Evolutionary conservation across 2,797 vertebrate genomes (phyloP).

Genomic region (Pangasius krempfi): DNA sequence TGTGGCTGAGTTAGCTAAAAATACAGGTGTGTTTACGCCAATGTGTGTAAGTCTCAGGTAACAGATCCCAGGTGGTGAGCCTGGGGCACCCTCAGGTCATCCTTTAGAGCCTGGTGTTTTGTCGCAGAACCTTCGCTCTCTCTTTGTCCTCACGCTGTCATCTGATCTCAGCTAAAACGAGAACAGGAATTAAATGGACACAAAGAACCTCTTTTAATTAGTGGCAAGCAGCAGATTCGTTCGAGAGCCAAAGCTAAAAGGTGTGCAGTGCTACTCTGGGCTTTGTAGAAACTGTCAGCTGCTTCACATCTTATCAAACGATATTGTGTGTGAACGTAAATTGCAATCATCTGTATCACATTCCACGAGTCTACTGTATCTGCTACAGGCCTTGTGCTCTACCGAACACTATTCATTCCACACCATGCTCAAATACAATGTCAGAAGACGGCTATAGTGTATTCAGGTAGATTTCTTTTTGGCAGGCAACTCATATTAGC

Average conservation of each 20-base stretch:
- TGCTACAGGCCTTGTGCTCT: neutral
- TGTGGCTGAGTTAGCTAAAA: constrained; percentile 23
- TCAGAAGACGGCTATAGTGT: neutral
- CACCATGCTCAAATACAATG: constrained; percentile 24
- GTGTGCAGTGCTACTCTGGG: constrained; percentile 20
- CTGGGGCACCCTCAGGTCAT: constrained; percentile 64
- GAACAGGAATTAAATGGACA: constrained; percentile 59
- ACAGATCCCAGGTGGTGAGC: constrained; percentile 76
- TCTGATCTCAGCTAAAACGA: constrained; percentile 65
- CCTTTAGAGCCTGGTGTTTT: constrained; percentile 58
- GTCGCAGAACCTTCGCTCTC: constrained; percentile 55
- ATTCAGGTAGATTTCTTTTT: constrained; percentile 11
- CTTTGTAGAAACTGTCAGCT: constrained; percentile 52
- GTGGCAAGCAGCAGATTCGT: constrained; percentile 58
- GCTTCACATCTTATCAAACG: constrained; percentile 63
- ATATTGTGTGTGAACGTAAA: constrained; percentile 59
- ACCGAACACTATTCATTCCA: constrained; percentile 15
- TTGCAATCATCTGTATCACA: constrained; percentile 33
- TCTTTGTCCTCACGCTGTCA: constrained; percentile 64
- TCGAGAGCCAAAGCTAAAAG: constrained; percentile 58
- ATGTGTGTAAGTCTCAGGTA: constrained; percentile 66
- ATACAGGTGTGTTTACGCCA: constrained; percentile 53
- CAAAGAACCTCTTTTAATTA: constrained; percentile 77
- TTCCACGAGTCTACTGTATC: constrained; percentile 36
- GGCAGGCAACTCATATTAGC: constrained; percentile 8